phyloP scores from a whole-genome alignment of 2,113 vertebrate species.

The Hepsetus odoe region DNA sequence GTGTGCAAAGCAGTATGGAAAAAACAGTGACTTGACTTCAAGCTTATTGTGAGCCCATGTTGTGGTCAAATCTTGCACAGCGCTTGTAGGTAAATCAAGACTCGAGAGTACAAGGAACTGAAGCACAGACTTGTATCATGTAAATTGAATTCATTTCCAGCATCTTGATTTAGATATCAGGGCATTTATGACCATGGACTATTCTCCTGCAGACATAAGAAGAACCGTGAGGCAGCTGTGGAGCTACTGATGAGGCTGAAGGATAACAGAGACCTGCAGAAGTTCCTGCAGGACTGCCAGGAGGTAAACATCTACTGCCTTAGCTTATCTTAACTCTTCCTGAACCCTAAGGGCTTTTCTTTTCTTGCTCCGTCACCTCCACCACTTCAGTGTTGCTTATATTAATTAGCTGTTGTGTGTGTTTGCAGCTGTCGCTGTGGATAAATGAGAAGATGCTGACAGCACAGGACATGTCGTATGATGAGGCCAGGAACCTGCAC shows the following conservation, averaged over 20 bases:
- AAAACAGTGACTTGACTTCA: no score
- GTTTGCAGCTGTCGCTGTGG: constrained; percentile 89
- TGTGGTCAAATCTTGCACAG: no score
- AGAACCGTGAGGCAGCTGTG: constrained; percentile 91
- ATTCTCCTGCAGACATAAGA: constrained; percentile 82
- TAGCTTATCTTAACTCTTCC: not conserved
- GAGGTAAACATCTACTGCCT: constrained; percentile 77
- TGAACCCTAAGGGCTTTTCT: not conserved
- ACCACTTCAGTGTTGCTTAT: no score
- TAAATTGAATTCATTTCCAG: no score
- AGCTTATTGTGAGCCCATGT: no score
- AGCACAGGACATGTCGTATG: constrained; percentile 97
- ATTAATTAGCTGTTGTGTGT: not conserved
- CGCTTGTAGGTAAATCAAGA: no score
- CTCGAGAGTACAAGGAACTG: no score
- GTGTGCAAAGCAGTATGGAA: no score
- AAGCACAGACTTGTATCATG: no score
- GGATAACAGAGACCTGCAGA: constrained; percentile 97
- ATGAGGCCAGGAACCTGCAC: constrained; percentile 96
- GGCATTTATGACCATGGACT: not conserved
- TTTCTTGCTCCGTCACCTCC: no score
- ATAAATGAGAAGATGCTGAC: constrained; percentile 99
- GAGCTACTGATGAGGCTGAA: constrained; percentile 92
- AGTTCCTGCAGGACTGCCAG: constrained; percentile 96
- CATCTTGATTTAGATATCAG: no score